Evolutionary conservation across 2,113 vertebrate genomes (phyloP).

Genomic region (Spilogale gracilis): DNA sequence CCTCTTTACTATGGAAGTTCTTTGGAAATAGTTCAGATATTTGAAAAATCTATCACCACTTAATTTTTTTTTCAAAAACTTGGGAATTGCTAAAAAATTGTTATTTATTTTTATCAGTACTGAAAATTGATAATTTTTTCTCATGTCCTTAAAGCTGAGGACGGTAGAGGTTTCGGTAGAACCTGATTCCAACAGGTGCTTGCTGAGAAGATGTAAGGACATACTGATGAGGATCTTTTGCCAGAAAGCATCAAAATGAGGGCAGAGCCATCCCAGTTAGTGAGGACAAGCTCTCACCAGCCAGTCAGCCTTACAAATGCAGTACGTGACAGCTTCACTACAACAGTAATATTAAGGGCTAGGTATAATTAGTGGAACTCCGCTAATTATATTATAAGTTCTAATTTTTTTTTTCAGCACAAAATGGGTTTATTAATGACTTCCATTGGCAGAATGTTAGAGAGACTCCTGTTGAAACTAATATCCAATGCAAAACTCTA

Average conservation of each 20-base stretch:
- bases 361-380: not conserved
- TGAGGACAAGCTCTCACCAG: not conserved
- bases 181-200: not conserved
- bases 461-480: not conserved
- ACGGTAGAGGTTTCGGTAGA: not conserved
- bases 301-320: not conserved
- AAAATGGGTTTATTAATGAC: not conserved
- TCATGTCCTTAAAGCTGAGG: rapidly evolving
- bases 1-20: not conserved
- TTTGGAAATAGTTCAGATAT: not conserved
- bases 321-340: not conserved
- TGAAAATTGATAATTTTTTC: not conserved
- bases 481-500: not conserved
- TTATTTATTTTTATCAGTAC: not conserved
- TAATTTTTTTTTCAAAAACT: not conserved
- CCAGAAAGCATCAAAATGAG: not conserved
- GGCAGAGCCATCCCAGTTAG: not conserved
- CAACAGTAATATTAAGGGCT: not conserved
- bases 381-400: not conserved
- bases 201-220: not conserved
- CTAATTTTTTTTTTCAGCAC: not conserved
- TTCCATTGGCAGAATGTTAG: not conserved
- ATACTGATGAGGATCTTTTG: not conserved
- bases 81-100: not conserved
- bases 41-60: not conserved